These are phyloP conservation scores for Cheilosia pagana DNA, from an alignment of 2,888 invertebrate genomes.

Conservation along the genomic window DNA sequence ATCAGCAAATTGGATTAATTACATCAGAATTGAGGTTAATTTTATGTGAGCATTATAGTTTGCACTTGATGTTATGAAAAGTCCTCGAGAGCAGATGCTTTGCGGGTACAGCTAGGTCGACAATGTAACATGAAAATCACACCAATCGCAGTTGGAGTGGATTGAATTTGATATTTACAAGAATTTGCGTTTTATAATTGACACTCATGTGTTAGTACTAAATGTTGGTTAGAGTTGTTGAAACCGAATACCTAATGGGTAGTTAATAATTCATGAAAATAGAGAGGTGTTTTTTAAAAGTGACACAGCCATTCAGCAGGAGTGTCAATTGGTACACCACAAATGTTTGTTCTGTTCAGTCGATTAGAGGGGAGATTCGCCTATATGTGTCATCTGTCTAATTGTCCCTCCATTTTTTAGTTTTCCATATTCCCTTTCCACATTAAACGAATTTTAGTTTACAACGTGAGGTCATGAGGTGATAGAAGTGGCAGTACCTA, in stretches of 20 bases:
- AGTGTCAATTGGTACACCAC: too few species aligned
- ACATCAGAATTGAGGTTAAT: slow-evolving; percentile 61
- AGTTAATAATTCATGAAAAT: too few species aligned
- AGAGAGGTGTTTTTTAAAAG: too few species aligned
- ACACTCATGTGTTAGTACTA: not conserved
- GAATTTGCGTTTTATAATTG: slow-evolving; percentile 10
- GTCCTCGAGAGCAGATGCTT: not conserved
- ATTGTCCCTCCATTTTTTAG: too few species aligned
- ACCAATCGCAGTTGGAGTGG: not conserved
- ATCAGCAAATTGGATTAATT: slow-evolving; percentile 67
- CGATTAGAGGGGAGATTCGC: too few species aligned
- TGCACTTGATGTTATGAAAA: slow-evolving; percentile 33
- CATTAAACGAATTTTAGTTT: too few species aligned
- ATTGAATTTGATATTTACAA: not conserved
- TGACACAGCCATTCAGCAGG: too few species aligned
- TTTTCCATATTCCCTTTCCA: too few species aligned
- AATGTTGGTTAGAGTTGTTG: not conserved
- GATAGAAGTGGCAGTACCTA: too few species aligned
- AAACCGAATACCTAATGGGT: not conserved
- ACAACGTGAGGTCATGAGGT: too few species aligned
- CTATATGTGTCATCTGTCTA: too few species aligned
- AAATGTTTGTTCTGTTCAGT: too few species aligned
- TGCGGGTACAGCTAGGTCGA: not conserved
- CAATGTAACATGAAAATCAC: not conserved
- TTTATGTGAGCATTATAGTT: slow-evolving; percentile 50